phyloP scores from a whole-genome alignment of 1,140 invertebrate species.

The Marisa cornuarietis region DNA sequence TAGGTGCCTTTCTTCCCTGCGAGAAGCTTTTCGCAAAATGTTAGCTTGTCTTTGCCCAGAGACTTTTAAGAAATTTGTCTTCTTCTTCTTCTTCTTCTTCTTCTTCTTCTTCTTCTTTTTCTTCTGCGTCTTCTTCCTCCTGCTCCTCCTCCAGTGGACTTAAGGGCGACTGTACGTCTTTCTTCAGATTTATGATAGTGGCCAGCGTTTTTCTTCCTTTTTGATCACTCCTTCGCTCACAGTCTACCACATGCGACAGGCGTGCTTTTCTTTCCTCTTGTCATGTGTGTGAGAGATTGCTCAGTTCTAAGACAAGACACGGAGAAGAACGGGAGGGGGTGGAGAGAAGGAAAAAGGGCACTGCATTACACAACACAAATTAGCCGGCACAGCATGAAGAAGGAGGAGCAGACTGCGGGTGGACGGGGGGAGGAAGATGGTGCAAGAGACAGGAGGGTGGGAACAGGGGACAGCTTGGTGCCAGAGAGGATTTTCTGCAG shows the following conservation, averaged over 20 bases:
- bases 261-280: too few relatives aligned
- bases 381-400: slow-evolving; percentile 19
- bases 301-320: not conserved
- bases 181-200: too few relatives aligned
- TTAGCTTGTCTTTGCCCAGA: too few relatives aligned
- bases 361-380: slow-evolving; percentile 24
- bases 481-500: not conserved
- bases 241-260: too few relatives aligned
- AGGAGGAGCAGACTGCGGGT: not conserved
- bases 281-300: too few relatives aligned
- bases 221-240: too few relatives aligned
- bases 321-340: not conserved
- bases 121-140: not conserved
- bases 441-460: not conserved
- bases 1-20: too few relatives aligned
- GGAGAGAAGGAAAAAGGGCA: slow-evolving; percentile 18
- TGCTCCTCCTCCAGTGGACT: not conserved
- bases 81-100: not conserved
- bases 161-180: too few relatives aligned
- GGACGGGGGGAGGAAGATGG: not conserved
- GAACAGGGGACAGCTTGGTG: not conserved
- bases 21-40: too few relatives aligned
- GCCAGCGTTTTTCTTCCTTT: too few relatives aligned
- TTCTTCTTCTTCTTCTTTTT: not conserved
- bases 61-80: not conserved